Evolutionary conservation across 2,113 vertebrate genomes (phyloP).

Genomic region (Ibidorhyncha struthersii): DNA sequence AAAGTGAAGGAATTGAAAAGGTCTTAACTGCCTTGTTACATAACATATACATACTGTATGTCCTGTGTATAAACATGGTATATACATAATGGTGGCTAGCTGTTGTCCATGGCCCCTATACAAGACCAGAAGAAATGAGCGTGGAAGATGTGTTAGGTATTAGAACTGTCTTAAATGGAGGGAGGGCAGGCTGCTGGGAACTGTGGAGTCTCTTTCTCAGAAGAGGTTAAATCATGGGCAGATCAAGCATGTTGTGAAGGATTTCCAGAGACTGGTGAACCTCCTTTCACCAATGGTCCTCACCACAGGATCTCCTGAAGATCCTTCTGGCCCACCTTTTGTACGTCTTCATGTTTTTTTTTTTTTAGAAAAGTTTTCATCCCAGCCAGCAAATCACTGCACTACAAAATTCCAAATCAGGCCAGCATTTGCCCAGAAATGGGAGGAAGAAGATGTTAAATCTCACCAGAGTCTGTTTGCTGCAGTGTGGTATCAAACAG

Average conservation of each 20-base stretch:
- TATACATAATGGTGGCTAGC: too few species aligned
- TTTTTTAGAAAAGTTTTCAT: not conserved
- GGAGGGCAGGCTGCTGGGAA: not conserved
- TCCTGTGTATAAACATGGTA: not conserved
- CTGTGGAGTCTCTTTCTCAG: not conserved
- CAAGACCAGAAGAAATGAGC: not conserved
- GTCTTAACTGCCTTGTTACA: not conserved
- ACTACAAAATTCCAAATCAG: not conserved
- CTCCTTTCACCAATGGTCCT: not conserved
- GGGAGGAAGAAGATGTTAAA: not conserved
- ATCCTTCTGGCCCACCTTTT: not conserved
- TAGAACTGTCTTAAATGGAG: not conserved
- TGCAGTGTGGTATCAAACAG: not conserved
- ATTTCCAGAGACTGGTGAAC: not conserved
- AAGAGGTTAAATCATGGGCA: not conserved
- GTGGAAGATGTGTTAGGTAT: not conserved
- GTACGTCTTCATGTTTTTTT: not conserved
- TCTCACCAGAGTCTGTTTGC: not conserved
- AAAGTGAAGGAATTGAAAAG: not conserved
- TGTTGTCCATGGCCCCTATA: not conserved
- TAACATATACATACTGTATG: not conserved
- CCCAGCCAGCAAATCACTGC: not conserved
- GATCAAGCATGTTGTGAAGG: not conserved
- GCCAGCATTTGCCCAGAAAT: not conserved
- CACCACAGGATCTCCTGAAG: not conserved